Evolutionary conservation across 2,888 invertebrate species (phyloP).

Genomic region (Galerucella pusilla): DNA sequence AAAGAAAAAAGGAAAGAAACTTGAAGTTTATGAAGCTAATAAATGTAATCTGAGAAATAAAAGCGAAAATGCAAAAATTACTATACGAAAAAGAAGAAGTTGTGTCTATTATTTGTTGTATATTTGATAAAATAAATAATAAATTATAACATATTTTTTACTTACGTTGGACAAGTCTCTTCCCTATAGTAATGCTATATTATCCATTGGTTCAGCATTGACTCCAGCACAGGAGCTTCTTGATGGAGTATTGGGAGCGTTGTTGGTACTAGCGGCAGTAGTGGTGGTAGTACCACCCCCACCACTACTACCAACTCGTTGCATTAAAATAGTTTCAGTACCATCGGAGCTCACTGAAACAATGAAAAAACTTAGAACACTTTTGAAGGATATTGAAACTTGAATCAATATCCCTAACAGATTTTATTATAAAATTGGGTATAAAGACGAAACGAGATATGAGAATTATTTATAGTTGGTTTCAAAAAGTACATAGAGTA

Average conservation of each 20-base stretch:
- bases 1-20: too few relatives aligned
- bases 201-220: slow-evolving; percentile 54
- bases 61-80: too few relatives aligned
- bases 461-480: too few relatives aligned
- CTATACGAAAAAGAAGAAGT: too few relatives aligned
- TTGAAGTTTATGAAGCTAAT: too few relatives aligned
- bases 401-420: too few relatives aligned
- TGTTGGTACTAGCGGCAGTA: slow-evolving; percentile 18
- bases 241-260: slow-evolving; percentile 51
- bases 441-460: too few relatives aligned
- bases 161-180: slow-evolving; percentile 29
- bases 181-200: slow-evolving; percentile 52
- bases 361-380: slow-evolving; percentile 4
- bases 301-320: slow-evolving; percentile 51
- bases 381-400: background rate
- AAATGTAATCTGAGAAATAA: too few relatives aligned
- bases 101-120: too few relatives aligned
- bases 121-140: too few relatives aligned
- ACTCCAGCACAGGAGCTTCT: slow-evolving; percentile 55
- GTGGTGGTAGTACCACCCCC: slow-evolving; percentile 25
- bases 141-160: background rate
- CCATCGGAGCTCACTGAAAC: slow-evolving; percentile 48
- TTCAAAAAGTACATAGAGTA: too few relatives aligned
- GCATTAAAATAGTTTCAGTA: slow-evolving; percentile 56
- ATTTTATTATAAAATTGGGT: too few relatives aligned